These are phyloP conservation scores for Ceratosolen solmsi DNA, from an alignment of 1,140 invertebrate genomes.

Conservation along the genomic window DNA sequence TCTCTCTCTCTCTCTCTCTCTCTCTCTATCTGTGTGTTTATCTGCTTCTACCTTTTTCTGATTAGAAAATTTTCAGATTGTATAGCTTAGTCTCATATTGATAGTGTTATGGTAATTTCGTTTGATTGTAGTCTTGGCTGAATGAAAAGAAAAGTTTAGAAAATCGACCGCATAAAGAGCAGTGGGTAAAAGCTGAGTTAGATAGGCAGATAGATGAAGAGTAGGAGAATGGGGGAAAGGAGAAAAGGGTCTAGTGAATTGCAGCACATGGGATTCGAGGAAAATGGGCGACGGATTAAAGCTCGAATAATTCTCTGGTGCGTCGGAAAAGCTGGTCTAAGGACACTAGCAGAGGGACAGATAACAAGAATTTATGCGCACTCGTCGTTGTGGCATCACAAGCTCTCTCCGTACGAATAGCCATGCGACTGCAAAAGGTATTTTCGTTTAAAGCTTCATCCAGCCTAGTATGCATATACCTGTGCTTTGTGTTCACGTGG, in stretches of 20 bases:
- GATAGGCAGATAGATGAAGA: not conserved
- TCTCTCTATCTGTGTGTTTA: too few relatives aligned
- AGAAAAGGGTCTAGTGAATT: conserved; percentile 3
- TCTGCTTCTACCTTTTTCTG: too few relatives aligned
- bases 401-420: too few relatives aligned
- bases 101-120: too few relatives aligned
- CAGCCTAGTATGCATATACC: not conserved
- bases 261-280: not conserved
- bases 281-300: conserved; percentile 14
- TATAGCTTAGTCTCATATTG: too few relatives aligned
- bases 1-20: too few relatives aligned
- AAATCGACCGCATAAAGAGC: not conserved
- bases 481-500: not conserved
- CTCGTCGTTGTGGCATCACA: too few relatives aligned
- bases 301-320: conserved; percentile 36
- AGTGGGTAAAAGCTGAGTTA: too few relatives aligned
- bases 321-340: conserved; percentile 29
- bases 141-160: not conserved
- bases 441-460: conserved; percentile 41
- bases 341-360: conserved; percentile 13
- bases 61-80: too few relatives aligned
- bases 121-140: too few relatives aligned
- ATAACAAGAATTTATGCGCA: conserved; percentile 44
- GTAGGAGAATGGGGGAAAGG: not conserved
- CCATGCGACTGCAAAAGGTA: conserved; percentile 3